phyloP scores from a whole-genome alignment of 2,113 vertebrate species.

The Excalfactoria chinensis region DNA sequence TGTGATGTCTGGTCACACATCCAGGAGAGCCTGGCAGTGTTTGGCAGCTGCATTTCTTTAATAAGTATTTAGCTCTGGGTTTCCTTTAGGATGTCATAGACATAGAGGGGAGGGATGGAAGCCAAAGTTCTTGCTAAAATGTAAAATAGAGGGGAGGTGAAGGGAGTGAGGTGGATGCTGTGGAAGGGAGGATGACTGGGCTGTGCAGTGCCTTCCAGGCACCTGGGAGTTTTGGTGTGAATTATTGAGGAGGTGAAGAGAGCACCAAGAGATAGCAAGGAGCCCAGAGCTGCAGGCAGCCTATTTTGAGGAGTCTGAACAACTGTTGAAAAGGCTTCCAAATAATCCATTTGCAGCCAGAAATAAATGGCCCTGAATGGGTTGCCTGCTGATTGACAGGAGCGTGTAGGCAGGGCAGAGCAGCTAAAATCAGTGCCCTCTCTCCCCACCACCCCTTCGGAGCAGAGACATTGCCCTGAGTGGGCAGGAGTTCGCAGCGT shows the following conservation, averaged over 20 bases:
- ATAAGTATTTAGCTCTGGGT: background rate
- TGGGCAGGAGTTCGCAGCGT: background rate
- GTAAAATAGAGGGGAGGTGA: background rate
- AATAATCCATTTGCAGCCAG: constrained; percentile 64
- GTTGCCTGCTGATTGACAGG: constrained; percentile 61
- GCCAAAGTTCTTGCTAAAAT: background rate
- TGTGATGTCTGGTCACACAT: background rate
- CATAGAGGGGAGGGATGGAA: background rate
- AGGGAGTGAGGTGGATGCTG: background rate
- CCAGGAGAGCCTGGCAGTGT: background rate
- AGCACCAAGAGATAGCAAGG: constrained; percentile 38
- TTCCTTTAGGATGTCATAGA: background rate
- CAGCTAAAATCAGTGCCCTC: constrained; percentile 38
- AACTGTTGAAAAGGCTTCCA: constrained; percentile 69
- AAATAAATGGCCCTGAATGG: constrained; percentile 77
- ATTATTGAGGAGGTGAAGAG: constrained; percentile 43
- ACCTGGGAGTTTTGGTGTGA: background rate
- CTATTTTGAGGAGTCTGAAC: constrained; percentile 72
- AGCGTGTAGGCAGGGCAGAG: constrained; percentile 29
- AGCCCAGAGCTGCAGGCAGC: constrained; percentile 33
- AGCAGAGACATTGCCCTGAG: background rate
- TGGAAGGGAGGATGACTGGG: background rate
- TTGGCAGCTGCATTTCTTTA: background rate
- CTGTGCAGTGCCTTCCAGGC: background rate
- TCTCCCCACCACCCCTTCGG: background rate